Evolutionary conservation across 2,113 vertebrate genomes (phyloP), one percentile per base, ranked within the genome.

Genomic region (Pteronura brasiliensis): DNA sequence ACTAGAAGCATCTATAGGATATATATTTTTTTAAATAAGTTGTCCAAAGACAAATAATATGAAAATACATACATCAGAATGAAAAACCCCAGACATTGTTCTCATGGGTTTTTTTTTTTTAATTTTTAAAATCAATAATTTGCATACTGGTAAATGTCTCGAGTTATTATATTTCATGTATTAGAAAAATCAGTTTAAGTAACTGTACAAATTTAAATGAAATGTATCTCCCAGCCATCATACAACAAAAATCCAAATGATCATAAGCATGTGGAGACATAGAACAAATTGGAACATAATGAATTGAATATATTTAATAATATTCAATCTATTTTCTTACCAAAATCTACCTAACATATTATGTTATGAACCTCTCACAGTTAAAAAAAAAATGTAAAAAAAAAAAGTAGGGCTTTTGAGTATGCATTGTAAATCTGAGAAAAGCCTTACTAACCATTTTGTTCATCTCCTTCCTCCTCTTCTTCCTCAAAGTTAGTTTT

Each of bases 1-100:
- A 49, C 74, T 71, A 94, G 98, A 98, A 97, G 98, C 61, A 98
- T 95, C 99, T 99, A 95, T 55, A 98, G 91, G 95, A 98, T 97
- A 97, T 61, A 97, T 72, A 59, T 39, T 44, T 52, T 52, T 97
- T 76, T 0, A 80, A 90, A 94, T 95, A 98, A 96, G 96, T 86
- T 95, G 61, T 55, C 61, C 61, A 93, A 96, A 95, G 77, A 18
- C 84, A 98, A 94, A 96, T 74, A 95, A 96, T 95, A 88, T 97
- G 94, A 97, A 97, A 97, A 96, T 96, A 55, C 89, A 83, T 90
- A 96, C 97, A 97, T 39, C 71, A 98, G 90, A 96, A 97, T 96
- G 72, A 93, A 97, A 97, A 94, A 84, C 72, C 83, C 93, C 83
- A 92, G 67, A 83, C 39, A 96, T 71, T 90, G 55, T 90, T 97